These are phyloP conservation scores for Muscicapa striata DNA, from an alignment of 2,797 vertebrate species.

Conservation along the genomic window DNA sequence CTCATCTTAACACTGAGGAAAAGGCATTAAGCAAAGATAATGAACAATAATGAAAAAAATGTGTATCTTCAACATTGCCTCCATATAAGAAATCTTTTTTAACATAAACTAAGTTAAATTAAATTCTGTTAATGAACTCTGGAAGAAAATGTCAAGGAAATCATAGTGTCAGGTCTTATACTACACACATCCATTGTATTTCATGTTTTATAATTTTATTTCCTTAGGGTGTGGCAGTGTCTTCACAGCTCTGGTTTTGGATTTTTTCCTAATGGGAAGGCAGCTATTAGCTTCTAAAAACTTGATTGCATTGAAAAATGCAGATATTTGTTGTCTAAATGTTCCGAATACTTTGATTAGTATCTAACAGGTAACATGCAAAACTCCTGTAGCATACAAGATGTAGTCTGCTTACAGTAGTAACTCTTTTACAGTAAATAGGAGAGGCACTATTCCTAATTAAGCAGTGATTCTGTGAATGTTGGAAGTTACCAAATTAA, in stretches of 20 bases:
- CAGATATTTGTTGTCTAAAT: background rate
- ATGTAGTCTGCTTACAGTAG: background rate
- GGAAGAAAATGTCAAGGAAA: background rate
- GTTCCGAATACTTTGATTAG: background rate
- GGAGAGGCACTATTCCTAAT: background rate
- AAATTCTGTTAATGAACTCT: background rate
- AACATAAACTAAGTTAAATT: background rate
- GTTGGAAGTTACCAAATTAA: background rate
- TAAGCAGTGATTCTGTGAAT: background rate
- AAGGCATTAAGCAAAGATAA: background rate
- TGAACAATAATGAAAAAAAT: background rate
- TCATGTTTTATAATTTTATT: background rate
- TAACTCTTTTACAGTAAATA: background rate
- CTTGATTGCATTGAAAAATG: background rate
- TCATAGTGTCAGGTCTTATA: background rate
- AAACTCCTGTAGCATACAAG: background rate
- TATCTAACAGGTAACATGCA: background rate
- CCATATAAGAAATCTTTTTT: background rate
- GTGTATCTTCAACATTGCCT: background rate
- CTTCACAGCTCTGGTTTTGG: background rate
- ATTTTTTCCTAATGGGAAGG: background rate
- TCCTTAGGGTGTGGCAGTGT: background rate
- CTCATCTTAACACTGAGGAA: background rate
- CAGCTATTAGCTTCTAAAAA: background rate
- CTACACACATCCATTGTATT: background rate